Conservation (phyloP, 2,113 vertebrate genomes). For the Balaeniceps rex region DNA sequence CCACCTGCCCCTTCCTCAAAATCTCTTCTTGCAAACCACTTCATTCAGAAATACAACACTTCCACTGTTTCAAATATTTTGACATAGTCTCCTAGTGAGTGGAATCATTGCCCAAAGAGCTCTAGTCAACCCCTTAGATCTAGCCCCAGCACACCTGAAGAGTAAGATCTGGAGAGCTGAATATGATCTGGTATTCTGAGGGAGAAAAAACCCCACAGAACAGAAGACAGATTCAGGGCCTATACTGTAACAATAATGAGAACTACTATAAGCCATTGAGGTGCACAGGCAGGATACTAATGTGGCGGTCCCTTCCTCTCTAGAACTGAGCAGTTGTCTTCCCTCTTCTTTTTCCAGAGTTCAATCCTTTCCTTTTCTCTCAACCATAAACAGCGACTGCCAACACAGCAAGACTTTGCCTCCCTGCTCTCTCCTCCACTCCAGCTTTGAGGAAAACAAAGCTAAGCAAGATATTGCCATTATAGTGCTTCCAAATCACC, state of each 20-base stretch:
- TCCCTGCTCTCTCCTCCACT: background rate
- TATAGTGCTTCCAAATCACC: background rate
- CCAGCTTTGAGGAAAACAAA: background rate
- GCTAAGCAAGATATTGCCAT: background rate
- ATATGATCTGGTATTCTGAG: background rate
- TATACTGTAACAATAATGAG: background rate
- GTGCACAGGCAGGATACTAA: background rate
- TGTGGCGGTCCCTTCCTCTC: background rate
- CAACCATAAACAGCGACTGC: background rate
- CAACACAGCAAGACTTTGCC: background rate
- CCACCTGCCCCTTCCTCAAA: background rate
- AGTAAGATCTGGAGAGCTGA: background rate
- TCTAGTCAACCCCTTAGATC: background rate
- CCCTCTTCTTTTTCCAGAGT: background rate
- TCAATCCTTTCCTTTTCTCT: background rate
- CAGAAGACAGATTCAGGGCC: background rate
- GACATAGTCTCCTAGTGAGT: background rate
- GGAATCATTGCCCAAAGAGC: background rate
- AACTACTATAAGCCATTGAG: background rate
- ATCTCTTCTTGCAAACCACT: background rate
- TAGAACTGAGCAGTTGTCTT: background rate
- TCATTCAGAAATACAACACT: background rate
- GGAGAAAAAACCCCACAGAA: background rate
- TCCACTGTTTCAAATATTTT: background rate
- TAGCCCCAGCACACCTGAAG: background rate